Evolutionary conservation across 2,797 vertebrate species (phyloP).

Genomic region (Girardinus metallicus): DNA sequence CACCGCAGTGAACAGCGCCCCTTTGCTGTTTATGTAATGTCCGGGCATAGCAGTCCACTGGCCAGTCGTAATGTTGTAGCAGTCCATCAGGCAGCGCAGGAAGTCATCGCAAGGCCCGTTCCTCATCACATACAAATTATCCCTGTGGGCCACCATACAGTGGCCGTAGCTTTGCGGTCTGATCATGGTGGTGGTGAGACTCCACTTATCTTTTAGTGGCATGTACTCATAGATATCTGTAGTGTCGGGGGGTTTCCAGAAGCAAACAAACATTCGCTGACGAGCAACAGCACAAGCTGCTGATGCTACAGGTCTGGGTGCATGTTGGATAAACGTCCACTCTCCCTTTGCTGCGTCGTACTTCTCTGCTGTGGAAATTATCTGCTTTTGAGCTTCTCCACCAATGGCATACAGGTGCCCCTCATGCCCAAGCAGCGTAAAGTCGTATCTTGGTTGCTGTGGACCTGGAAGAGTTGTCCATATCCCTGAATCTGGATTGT

Average conservation of each 20-base stretch:
- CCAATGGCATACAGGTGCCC: constrained; percentile 89
- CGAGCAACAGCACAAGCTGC: constrained; percentile 86
- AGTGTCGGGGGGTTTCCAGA: constrained; percentile 92
- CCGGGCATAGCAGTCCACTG: constrained; percentile 92
- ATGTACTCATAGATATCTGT: constrained; percentile 90
- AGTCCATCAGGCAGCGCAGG: constrained; percentile 91
- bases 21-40: constrained; percentile 95
- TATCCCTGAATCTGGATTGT: constrained; percentile 79
- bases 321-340: constrained; percentile 86
- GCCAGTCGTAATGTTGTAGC: constrained; percentile 88
- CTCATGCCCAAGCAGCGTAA: constrained; percentile 86
- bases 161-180: constrained; percentile 93
- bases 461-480: constrained; percentile 90
- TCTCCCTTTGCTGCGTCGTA: constrained; percentile 77
- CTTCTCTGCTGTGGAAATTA: constrained; percentile 86
- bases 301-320: constrained; percentile 86
- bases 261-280: constrained; percentile 90
- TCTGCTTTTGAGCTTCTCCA: constrained; percentile 85
- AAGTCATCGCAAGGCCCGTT: constrained; percentile 94
- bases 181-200: constrained; percentile 84
- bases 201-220: constrained; percentile 81
- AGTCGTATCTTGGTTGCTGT: constrained; percentile 88
- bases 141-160: constrained; percentile 93
- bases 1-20: constrained; percentile 90
- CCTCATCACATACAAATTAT: constrained; percentile 94